Base-by-base conservation (phyloP, 2,113 vertebrate genomes). In the Tretioscincus oriximinensis region DNA sequence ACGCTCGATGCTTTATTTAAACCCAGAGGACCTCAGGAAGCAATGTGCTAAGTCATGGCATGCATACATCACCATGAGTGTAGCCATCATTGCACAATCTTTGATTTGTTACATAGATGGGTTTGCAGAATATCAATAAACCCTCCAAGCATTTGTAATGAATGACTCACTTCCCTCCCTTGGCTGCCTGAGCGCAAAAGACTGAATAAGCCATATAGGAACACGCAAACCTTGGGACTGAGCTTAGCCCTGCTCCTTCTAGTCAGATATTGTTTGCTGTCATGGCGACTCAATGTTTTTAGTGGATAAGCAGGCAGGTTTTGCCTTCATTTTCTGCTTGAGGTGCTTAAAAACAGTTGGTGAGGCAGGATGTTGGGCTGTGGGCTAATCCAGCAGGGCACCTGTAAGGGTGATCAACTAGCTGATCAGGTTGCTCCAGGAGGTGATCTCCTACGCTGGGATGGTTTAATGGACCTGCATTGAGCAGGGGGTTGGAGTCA, bases 121-220 rank as follows among this genome's bases (percentile, higher is more conserved):
- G 64, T 85, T 84, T 86, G 70, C 78, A 0, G 75, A 87, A 82
- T 51, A 1, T 90, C 88, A 87, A 78, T 85, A 66, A 82, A 80
- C 86, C 85, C 90, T 87, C 82, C 84, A 81, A 64, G 78, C 68
- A 4, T 82, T 75, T 84, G 81, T 88, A 81, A 86, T 80, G 78
- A 82, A 79, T 89, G 90, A 93, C 85, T 93, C 87, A 91, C 83
- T 78, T 86, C 77, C 80, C 28, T 86, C 70, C 61, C 51, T 82
- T 78, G 76, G 10, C 86, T 77, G 49, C n/a, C 47, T 67, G 29
- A 29, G 54, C 24, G 9, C 14, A 35, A 64, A 28, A n/a, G 35
- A 6, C 28, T 24, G 14, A 47, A 64, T 45, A 47, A 65, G n/a
- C 41, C 20, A n/a, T 31, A 2, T n/a, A 21, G 10, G 12, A 11